Base-by-base conservation (phyloP, 2,113 vertebrate genomes). In the Chloroceryle aenea region DNA sequence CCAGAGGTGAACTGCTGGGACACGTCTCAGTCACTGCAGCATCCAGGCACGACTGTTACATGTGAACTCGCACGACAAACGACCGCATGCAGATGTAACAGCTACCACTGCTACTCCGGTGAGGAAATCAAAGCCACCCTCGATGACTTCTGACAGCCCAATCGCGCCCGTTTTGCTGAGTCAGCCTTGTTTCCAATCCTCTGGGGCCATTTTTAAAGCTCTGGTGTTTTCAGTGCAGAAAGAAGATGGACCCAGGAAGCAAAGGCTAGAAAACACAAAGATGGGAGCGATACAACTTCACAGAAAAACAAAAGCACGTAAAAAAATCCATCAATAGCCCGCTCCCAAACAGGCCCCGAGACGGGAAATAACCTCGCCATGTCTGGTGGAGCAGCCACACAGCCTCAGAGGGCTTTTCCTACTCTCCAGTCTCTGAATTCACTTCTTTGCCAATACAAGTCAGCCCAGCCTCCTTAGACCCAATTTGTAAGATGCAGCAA, bases 61-160 rank as follows among this genome's bases (percentile, higher is more conserved):
- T 19, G 45, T 20, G 45, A 42, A 12, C 81, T 27, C 69, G 61
- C 45, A 66, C 1, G 2, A 63, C 73, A 27, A n/a, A 5, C 6
- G 5, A 25, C 50, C n/a, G 5, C 18, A 0, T 2, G 26, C 42
- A 52, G 34, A 5, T 0, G 0, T 40, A 21, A 26, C 26, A 55
- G 63, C 55, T 58, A 18, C 52, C 48, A 2, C 63, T 10, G 47
- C 30, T 8, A 25, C 42, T 1, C 23, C 12, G 12, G 19, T 13
- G 9, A 38, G 30, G 16, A 36, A 62, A 61, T 10, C 34, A 42
- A 21, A 47, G 34, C 59, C 61, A 2, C 10, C 20, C 43, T 9
- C n/a, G 48, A 32, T 17, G 30, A 12, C 62, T 78, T 20, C 27
- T 9, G 42, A 52, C 77, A 34, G 30, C 23, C 42, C 72, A 52